Evolutionary conservation across 2,797 vertebrate species (phyloP), one percentile per base, ranked within the genome.

Genomic region (Synaphobranchus kaupii): DNA sequence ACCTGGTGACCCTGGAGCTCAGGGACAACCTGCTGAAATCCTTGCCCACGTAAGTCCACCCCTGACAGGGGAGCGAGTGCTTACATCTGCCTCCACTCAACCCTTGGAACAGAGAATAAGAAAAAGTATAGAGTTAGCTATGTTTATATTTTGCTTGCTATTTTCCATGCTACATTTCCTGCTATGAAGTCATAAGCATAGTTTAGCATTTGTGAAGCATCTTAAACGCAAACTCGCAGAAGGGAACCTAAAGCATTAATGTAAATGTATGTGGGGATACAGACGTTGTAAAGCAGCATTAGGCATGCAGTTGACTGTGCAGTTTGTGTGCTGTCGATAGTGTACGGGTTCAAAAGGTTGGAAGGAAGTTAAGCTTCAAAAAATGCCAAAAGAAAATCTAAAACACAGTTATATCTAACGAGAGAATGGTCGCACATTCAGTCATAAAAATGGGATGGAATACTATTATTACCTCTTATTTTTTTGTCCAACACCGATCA

Each of bases 1-100:
- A 99, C 95, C 95, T 99, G 93, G 98, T 99, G 94, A 99, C 98
- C 54, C 86, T 99, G 95, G 99, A 99, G 94, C 97, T 99, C 2
- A 96, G 98, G 87, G 99, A 99, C 94, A 99, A 99, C 95, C 95
- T 99, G 91, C 96, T 99, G 88, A 99, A 99, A 94, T 97, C 97
- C 89, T 95, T 99, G 90, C 99, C 99, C 83, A 96, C 96, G 99
- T 99, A 95, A 98, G 99, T 98, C 25, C 22, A 52, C 15, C 10
- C 78, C 47, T n/a, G 17, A n/a, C 22, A 22, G 56, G 86, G 68
- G 68, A 15, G 7, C 5, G 22, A 47, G 20, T 17, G 5, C 8
- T 0, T 34, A 44, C 12, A 9, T 4, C 39, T 5, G 5, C 76
- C 76, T 80, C 76, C 76, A 25, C 20, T 80, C n/a, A 47, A 22